Percentiles rank a stretch among this genome's conserved stretches.
Conservation (phyloP, 1,140 invertebrate species). For the Muscidifurax raptorellus region DNA sequence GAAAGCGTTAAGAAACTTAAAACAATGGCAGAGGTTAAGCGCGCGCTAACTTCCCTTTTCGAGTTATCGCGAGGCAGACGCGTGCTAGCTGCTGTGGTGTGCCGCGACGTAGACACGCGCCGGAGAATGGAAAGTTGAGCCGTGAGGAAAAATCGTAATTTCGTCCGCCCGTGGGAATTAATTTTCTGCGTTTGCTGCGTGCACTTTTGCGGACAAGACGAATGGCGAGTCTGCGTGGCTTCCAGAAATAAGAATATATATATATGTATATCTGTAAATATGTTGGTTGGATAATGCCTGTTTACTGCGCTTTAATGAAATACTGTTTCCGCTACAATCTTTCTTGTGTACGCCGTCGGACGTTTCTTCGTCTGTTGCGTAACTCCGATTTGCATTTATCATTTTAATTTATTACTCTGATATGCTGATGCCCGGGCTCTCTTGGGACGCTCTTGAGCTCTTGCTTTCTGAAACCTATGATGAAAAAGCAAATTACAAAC, state of each 20-base stretch:
- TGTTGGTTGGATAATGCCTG: too few species aligned
- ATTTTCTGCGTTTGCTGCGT: not conserved
- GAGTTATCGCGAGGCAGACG: not conserved
- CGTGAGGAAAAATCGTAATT: constrained; percentile 24
- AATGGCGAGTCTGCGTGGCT: not conserved
- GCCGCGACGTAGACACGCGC: not conserved
- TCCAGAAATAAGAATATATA: not conserved
- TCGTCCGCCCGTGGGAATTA: not conserved
- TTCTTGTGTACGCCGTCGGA: too few species aligned
- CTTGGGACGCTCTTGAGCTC: too few species aligned
- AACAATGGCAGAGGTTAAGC: constrained; percentile 42
- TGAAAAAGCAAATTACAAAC: too few species aligned
- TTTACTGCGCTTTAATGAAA: too few species aligned
- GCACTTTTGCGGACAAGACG: not conserved
- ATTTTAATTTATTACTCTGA: too few species aligned
- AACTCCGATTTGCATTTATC: too few species aligned
- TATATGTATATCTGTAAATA: not conserved
- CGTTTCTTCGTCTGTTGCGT: too few species aligned
- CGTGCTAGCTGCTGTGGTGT: not conserved
- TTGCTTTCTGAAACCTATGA: too few species aligned
- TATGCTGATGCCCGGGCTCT: too few species aligned
- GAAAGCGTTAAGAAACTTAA: constrained; percentile 39
- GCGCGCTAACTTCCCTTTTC: constrained; percentile 25
- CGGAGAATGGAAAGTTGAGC: not conserved
- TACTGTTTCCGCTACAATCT: too few species aligned